These are phyloP conservation scores for Gerosis bhagava DNA, from an alignment of 2,888 invertebrate genomes.

Conservation along the genomic window DNA sequence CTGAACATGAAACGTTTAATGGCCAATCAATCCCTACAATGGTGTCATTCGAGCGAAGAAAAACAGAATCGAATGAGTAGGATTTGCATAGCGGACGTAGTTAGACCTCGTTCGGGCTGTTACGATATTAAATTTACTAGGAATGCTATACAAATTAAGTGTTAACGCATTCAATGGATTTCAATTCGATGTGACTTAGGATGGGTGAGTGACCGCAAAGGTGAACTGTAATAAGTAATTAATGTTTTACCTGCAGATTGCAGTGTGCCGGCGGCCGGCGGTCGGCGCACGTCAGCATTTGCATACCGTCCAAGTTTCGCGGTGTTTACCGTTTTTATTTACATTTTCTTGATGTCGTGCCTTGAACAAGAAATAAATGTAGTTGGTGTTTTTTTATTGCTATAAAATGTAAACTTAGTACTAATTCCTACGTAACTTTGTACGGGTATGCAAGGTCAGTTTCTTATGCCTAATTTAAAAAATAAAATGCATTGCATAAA, in stretches of 20 bases:
- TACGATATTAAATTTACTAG: no score
- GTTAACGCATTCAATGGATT: not conserved
- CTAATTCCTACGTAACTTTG: no score
- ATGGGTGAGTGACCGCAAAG: constrained; percentile 24
- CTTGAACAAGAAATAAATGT: not conserved
- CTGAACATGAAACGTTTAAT: not conserved
- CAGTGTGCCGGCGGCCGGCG: constrained; percentile 13
- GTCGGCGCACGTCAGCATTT: constrained; percentile 16
- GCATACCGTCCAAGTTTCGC: constrained; percentile 16
- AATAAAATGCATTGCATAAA: no score
- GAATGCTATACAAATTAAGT: no score
- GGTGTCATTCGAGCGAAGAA: constrained; percentile 15
- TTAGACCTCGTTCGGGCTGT: no score
- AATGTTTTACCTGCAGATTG: constrained; percentile 17
- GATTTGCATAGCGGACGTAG: constrained; percentile 10
- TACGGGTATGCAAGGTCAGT: no score
- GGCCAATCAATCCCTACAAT: constrained; percentile 9
- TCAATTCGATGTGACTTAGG: constrained; percentile 5
- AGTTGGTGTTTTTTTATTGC: not conserved
- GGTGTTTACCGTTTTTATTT: constrained; percentile 22
- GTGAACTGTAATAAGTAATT: constrained; percentile 17
- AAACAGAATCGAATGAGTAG: not conserved
- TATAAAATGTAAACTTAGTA: no score
- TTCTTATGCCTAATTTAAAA: no score
- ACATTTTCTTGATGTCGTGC: constrained; percentile 11